Conservation (phyloP, 2,113 vertebrate species). For the Mola mola region DNA sequence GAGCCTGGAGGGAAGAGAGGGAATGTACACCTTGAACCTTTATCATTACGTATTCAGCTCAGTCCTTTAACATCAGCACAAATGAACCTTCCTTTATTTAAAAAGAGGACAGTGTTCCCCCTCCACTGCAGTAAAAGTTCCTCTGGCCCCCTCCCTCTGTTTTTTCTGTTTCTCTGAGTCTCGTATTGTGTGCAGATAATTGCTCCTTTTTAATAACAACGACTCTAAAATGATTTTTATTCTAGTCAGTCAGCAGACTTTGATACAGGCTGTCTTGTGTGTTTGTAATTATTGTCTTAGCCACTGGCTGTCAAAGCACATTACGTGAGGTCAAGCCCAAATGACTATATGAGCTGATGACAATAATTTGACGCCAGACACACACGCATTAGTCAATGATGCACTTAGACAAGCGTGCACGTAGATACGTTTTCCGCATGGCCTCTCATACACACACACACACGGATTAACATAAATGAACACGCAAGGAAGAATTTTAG, state of each 20-base stretch:
- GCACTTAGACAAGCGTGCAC: conserved; percentile 10
- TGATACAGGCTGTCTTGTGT: conserved; percentile 56
- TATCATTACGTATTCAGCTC: conserved; percentile 26
- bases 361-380: conserved; percentile 54
- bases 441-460: not conserved
- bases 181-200: conserved; percentile 55
- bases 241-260: conserved; percentile 51
- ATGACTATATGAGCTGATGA: conserved; percentile 62
- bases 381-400: conserved; percentile 38
- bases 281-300: conserved; percentile 75
- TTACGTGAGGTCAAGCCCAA: conserved; percentile 69
- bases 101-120: conserved; percentile 18
- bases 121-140: conserved; percentile 13
- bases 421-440: not conserved
- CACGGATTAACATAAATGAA: conserved; percentile 29
- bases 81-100: conserved; percentile 2
- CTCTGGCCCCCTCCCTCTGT: not conserved
- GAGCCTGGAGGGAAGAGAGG: not conserved
- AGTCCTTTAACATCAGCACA: conserved; percentile 38
- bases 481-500: conserved; percentile 23
- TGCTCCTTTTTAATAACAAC: conserved; percentile 59
- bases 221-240: conserved; percentile 60
- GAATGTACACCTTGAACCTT: conserved; percentile 29
- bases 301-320: conserved; percentile 62
- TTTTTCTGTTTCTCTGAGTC: conserved; percentile 10